Base-by-base conservation (phyloP, 2,113 vertebrate genomes). In the Grantiella picta region DNA sequence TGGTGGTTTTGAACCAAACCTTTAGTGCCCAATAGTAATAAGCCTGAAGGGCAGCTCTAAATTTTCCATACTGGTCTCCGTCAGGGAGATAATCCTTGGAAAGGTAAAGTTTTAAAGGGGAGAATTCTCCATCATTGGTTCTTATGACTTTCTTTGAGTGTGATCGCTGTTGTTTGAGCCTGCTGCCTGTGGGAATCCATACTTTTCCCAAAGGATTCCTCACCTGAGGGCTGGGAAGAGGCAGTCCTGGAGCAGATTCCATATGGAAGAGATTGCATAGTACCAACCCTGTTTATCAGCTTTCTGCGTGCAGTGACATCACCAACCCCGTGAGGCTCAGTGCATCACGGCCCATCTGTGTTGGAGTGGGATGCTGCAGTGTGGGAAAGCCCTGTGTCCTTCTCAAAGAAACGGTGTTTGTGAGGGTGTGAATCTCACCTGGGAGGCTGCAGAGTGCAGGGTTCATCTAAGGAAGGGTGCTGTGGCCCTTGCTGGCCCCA, bases 341-440 rank as follows among this genome's bases (percentile, higher is more conserved):
- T 8, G 0, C 27, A 9, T 8, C 10, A 1, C 13, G 3, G 45
- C 36, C 28, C 1, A 16, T 31, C 57, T 45, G 47, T 4, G 0
- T 23, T 53, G 35, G 38, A 28, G 31, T 6, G 31, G 21, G 66
- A 17, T n/a, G 17, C 47, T 69, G 36, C 17, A 31, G 23, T 10
- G 14, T 27, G 21, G 52, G 38, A 35, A 60, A 25, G 22, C 31
- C 0, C 33, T 25, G 10, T 21, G 25, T 27, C 17, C 3, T 64
- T 24, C 18, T 6, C 5, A 12, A 25, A 36, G 25, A 19, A n/a
- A 11, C 0, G 7, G 15, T 2, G 8, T 4, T 33, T 64, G 21
- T 24, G 28, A 33, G 28, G 23, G 6, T 35, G 6, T 28, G 38
- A 16, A 17, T 84, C 47, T 68, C 15, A 17, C 19, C 28, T 23